These are phyloP conservation scores for Valencia hispanica DNA, from an alignment of 2,797 vertebrate genomes.

Conservation along the genomic window DNA sequence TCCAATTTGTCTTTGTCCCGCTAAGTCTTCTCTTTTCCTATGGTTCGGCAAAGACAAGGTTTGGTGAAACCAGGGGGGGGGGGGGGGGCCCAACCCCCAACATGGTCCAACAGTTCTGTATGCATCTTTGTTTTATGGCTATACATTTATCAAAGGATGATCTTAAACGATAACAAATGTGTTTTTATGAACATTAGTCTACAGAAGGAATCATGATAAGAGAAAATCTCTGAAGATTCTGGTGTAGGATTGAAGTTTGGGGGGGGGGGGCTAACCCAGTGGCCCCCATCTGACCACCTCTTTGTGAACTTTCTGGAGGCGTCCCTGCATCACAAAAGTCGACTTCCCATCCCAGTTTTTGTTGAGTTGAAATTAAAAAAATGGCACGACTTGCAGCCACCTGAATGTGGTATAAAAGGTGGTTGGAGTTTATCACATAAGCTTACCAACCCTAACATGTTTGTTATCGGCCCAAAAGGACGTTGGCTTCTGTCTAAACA, in stretches of 20 bases:
- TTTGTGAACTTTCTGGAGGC: not conserved
- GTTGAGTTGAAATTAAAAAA: not conserved
- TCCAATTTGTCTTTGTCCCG: slow-evolving; percentile 34
- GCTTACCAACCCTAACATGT: not conserved
- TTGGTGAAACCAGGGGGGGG: not conserved
- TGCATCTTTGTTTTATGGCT: not conserved
- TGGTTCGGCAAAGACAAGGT: not conserved
- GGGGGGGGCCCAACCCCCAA: not conserved
- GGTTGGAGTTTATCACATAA: not conserved
- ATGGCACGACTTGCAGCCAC: not conserved
- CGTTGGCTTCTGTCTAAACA: not conserved
- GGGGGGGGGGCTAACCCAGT: not conserved
- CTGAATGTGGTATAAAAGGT: not conserved
- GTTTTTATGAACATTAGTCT: too few species aligned
- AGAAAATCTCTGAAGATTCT: not conserved
- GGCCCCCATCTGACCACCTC: not conserved
- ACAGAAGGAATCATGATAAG: not conserved
- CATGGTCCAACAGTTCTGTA: not conserved
- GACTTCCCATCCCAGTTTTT: not conserved
- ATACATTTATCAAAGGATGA: too few species aligned
- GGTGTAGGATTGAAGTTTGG: not conserved
- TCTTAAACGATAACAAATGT: too few species aligned
- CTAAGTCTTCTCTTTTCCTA: not conserved
- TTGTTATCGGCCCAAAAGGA: not conserved
- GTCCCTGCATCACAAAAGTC: not conserved